Base-by-base conservation (phyloP, 2,888 invertebrate genomes). In the Acholoe squamosa region DNA sequence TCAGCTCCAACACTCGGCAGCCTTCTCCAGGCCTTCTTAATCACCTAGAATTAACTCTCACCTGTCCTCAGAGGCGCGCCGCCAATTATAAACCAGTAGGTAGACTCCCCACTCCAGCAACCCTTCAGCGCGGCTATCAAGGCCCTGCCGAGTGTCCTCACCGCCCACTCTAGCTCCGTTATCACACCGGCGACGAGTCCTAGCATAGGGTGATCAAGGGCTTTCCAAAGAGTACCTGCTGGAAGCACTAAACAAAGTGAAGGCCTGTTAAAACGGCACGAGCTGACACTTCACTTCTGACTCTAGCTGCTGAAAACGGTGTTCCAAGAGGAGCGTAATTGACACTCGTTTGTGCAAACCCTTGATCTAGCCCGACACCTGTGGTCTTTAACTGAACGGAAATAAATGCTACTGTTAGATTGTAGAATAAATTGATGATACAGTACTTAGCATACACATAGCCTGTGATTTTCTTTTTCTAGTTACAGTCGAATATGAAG, bases 241-340 rank as follows among this genome's bases (percentile, higher is more conserved):
- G 86, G 86, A 86, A 86, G 25, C 86, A 28, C 56, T 86, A 86
- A 86, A 86, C 86, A 86, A 86, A 52, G 86, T 86, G 54, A 86
- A 86, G 86, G 14, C 86, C 31, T 31, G 52, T 54, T 33, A 86
- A 54, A 54, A 28, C 86, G 52, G 28, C 86, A 22, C 52, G 56
- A 54, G 86, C 31, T n/a, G 28, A n/a, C 86, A 86, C 86, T 86
- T 77, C 77, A 77, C 77, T 77, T 28, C 34, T 34, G 34, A 77
- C 77, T 77, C 77, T 16, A 77, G 77, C 77, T 77, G 77, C 84
- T 34, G 84, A 84, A 84, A 51, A 84, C 10, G 22, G 51, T n/a
- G 34, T 43, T 16, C 43, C 22, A 34, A 84, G 84, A 51, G 84
- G 3, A 22, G 84, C 7, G 77, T 84, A 84, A 84, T 84, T 84